These are phyloP conservation scores for Ginglymostoma cirratum DNA, from an alignment of 2,113 vertebrate species.

Conservation along the genomic window DNA sequence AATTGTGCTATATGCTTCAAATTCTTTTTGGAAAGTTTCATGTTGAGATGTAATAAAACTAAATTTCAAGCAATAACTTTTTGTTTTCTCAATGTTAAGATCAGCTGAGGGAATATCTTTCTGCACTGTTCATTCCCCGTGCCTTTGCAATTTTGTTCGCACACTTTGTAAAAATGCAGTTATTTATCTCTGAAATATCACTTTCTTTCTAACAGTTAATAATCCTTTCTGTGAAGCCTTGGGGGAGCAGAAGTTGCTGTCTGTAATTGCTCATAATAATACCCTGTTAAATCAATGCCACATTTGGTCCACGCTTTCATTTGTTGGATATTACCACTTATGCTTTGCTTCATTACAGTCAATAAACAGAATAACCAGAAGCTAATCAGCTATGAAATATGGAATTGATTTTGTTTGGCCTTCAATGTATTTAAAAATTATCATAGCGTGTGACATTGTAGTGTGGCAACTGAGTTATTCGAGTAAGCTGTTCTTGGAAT, in stretches of 20 bases:
- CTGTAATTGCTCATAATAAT: slow-evolving; percentile 23
- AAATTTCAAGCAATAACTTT: neutral
- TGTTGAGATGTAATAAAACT: neutral
- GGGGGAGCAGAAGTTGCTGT: neutral
- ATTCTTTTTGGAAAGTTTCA: slow-evolving; percentile 2
- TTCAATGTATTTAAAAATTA: neutral
- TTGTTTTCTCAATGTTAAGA: neutral
- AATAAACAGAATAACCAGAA: slow-evolving; percentile 11
- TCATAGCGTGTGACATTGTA: neutral
- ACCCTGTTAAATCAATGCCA: slow-evolving; percentile 23
- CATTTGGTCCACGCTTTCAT: slow-evolving; percentile 21
- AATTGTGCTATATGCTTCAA: neutral
- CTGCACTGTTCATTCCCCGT: neutral
- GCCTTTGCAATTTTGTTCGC: neutral
- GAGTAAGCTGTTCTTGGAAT: neutral
- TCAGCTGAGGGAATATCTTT: neutral
- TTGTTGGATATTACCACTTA: neutral
- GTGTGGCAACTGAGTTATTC: neutral
- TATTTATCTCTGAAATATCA: neutral
- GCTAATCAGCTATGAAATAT: slow-evolving; percentile 22
- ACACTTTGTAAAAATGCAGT: neutral
- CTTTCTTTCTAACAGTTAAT: slow-evolving; percentile 3
- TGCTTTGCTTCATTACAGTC: slow-evolving; percentile 13
- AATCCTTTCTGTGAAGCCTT: neutral
- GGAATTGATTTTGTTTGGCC: slow-evolving; percentile 12